Base-by-base conservation (phyloP, 2,113 vertebrate genomes). In the Sinocyclocheilus rhinocerous region DNA sequence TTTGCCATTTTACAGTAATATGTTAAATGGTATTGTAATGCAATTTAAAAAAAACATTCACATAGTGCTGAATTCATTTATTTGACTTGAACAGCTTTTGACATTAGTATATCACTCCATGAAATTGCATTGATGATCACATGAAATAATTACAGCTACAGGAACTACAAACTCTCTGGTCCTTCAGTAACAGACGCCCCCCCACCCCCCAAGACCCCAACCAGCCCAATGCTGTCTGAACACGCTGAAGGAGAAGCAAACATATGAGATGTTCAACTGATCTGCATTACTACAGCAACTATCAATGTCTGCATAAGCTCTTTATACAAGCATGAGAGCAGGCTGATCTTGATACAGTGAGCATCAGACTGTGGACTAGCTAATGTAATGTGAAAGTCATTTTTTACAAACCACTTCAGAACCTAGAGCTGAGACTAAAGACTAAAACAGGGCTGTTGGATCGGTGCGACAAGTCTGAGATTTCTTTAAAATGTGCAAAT, bases 71-170 rank as follows among this genome's bases (percentile, higher is more conserved):
- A 91, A 93, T 93, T 92, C 88, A 91, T 95, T 96, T 95, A 95
- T 98, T 98, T 96, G 93, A 97, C 92, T 97, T 95, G 93, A 95
- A 97, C 95, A 94, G 92, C 94, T 95, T 77, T 94, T 91, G 90
- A 95, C 92, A 93, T 92, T 94, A 95, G 96, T 94, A 96, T 94
- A 95, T 95, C 96, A 95, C 94, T 95, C 95, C 94, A 96, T 93
- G 90, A 83, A 89, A 83, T 86, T 88, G 95, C 95, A 91, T 95
- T 91, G 94, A 95, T 96, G 96, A 94, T 94, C 93, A 97, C 94
- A 92, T 94, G 94, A 94, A 97, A 94, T 94, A 95, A 95, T 94
- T 94, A 97, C 95, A 96, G 96, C 95, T 95, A 95, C 93, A 94
- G 95, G 92, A 92, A 95, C 95, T 94, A 95, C 94, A 94, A 91